These are phyloP conservation scores for Antidorcas marsupialis DNA, from an alignment of 2,113 vertebrate species.

Conservation along the genomic window DNA sequence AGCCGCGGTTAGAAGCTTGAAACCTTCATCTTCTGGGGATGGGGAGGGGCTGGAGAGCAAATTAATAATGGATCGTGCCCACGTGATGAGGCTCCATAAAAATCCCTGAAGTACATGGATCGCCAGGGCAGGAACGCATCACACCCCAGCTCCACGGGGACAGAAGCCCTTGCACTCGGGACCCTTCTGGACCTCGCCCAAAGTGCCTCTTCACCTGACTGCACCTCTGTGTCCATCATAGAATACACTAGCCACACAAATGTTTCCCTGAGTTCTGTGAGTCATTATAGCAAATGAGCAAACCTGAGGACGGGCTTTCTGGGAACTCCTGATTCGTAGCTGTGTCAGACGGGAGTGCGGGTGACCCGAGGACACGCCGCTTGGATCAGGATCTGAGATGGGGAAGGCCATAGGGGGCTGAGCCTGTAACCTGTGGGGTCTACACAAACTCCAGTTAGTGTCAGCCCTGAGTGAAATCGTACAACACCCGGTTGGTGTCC, in stretches of 20 bases:
- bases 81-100: not conserved
- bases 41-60: not conserved
- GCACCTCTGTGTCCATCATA: not conserved
- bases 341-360: not conserved
- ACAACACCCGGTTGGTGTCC: not conserved
- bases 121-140: fast-evolving
- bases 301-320: not conserved
- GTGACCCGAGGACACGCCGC: not conserved
- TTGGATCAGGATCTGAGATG: not conserved
- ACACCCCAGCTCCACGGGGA: not conserved
- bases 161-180: not conserved
- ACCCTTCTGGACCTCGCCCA: not conserved
- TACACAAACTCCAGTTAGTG: not conserved
- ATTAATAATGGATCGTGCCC: no score
- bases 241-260: not conserved
- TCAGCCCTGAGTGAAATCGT: not conserved
- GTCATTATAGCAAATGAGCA: not conserved
- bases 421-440: not conserved
- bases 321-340: not conserved
- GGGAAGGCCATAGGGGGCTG: not conserved
- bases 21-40: not conserved
- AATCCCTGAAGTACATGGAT: not conserved
- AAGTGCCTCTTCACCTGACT: not conserved
- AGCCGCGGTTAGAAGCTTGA: not conserved
- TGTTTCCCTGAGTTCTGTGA: not conserved